Evolutionary conservation across 1,140 invertebrate species (phyloP).

Genomic region (Myzus persicae): DNA sequence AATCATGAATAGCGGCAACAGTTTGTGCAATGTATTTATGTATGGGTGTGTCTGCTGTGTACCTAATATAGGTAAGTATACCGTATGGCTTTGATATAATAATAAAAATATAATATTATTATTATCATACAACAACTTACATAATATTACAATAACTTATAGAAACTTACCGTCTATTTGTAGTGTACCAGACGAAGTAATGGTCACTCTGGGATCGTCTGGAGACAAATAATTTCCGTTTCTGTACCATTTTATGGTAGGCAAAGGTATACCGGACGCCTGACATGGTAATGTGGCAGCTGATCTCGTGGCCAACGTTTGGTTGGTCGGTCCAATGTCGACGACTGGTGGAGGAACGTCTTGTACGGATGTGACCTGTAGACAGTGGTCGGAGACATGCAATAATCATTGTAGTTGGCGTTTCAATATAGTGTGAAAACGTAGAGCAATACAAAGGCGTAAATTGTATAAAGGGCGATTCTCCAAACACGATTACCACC

Average conservation of each 20-base stretch:
- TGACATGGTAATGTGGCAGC: conserved; percentile 84
- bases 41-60: not conserved
- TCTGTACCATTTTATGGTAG: conserved; percentile 83
- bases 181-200: conserved; percentile 76
- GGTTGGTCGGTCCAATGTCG: conserved; percentile 86
- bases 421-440: not conserved
- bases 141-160: not conserved
- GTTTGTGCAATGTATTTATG: not conserved
- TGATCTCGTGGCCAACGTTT: conserved; percentile 83
- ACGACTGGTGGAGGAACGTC: conserved; percentile 90
- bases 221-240: conserved; percentile 71
- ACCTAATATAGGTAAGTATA: not conserved
- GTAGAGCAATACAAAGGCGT: not conserved
- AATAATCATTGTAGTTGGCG: not conserved
- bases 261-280: conserved; percentile 75
- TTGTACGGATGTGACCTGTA: conserved; percentile 75
- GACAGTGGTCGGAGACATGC: not conserved
- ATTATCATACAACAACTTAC: not conserved
- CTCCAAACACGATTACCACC: not conserved
- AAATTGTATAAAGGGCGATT: not conserved
- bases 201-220: conserved; percentile 66
- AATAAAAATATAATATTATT: not conserved
- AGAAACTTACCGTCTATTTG: conserved; percentile 78
- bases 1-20: not conserved
- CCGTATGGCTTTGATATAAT: too few species aligned